phyloP scores from a whole-genome alignment of 2,888 invertebrate species.

The Matsumyia berberina region DNA sequence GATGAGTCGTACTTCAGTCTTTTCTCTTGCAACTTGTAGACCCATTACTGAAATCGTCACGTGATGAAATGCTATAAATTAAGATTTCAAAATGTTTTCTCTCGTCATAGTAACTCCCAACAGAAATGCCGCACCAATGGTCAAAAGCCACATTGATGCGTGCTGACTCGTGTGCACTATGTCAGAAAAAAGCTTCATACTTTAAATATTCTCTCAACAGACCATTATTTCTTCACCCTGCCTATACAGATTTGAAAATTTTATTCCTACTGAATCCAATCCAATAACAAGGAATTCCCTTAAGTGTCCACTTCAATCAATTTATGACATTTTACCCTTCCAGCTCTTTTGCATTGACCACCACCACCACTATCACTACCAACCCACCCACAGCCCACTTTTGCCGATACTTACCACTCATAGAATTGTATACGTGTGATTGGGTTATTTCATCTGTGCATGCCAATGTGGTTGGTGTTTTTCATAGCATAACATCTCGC shows the following conservation, averaged over 20 bases:
- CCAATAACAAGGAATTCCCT: slow-evolving; percentile 64
- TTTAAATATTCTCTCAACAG: too few relatives aligned
- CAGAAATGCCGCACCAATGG: too few relatives aligned
- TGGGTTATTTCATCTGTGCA: slow-evolving; percentile 75
- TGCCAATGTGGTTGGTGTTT: slow-evolving; percentile 71
- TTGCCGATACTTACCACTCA: slow-evolving; percentile 54
- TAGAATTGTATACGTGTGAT: slow-evolving; percentile 59
- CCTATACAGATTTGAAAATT: slow-evolving; percentile 51
- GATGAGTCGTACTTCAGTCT: too few relatives aligned
- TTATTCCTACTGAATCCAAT: slow-evolving; percentile 35
- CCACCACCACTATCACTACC: background rate
- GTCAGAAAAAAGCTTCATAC: background rate
- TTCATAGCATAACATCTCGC: slow-evolving; percentile 65
- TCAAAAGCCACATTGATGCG: too few relatives aligned
- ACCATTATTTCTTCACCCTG: background rate
- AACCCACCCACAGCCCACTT: slow-evolving; percentile 7
- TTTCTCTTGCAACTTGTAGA: too few relatives aligned
- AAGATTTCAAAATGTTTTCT: too few relatives aligned
- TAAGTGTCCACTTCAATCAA: slow-evolving; percentile 70
- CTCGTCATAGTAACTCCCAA: too few relatives aligned
- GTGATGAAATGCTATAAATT: too few relatives aligned
- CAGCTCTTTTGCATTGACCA: slow-evolving; percentile 43
- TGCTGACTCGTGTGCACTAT: background rate
- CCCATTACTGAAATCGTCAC: too few relatives aligned
- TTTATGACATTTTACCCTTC: slow-evolving; percentile 69